Conservation (phyloP, 2,797 vertebrate genomes). For the Enteromius unitaeniatus region DNA sequence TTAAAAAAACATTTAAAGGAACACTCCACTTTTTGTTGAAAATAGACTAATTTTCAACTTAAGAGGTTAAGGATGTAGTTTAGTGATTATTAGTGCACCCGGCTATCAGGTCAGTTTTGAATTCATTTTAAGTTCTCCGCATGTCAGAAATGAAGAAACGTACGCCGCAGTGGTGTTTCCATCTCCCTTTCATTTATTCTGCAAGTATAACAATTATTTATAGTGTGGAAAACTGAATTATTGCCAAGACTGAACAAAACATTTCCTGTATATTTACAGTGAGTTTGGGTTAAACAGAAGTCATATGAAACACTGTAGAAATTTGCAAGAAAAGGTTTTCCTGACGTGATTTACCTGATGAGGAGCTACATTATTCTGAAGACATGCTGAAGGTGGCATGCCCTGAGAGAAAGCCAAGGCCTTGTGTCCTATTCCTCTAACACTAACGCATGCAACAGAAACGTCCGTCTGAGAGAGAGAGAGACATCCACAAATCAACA, state of each 20-base stretch:
- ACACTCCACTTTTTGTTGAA: too few species aligned
- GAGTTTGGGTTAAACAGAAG: slow-evolving; percentile 31
- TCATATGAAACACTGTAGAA: slow-evolving; percentile 32
- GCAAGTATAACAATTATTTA: slow-evolving; percentile 58
- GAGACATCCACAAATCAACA: slow-evolving; percentile 23
- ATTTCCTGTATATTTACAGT: slow-evolving; percentile 46
- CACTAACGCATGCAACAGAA: slow-evolving; percentile 41
- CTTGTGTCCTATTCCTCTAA: slow-evolving; percentile 38
- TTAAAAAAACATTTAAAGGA: too few species aligned
- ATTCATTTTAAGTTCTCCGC: not conserved
- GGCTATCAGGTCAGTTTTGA: not conserved
- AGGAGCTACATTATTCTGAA: slow-evolving; percentile 53
- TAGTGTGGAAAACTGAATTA: slow-evolving; percentile 57
- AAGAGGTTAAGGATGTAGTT: not conserved
- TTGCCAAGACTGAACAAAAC: slow-evolving; percentile 58
- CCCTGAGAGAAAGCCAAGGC: slow-evolving; percentile 42
- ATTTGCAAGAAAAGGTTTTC: slow-evolving; percentile 32
- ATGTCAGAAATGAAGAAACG: not conserved
- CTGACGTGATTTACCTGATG: slow-evolving; percentile 51
- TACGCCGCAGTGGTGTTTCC: not conserved
- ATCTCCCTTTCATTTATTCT: slow-evolving; percentile 53
- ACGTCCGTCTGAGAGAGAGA: slow-evolving; percentile 32
- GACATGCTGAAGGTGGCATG: slow-evolving; percentile 51
- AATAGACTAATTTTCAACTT: too few species aligned
- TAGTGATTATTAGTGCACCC: not conserved